A percentile compares a stretch with the other conserved stretches of the same genome.
Conservation (phyloP, 2,888 invertebrate species). For the Trilocha varians region DNA sequence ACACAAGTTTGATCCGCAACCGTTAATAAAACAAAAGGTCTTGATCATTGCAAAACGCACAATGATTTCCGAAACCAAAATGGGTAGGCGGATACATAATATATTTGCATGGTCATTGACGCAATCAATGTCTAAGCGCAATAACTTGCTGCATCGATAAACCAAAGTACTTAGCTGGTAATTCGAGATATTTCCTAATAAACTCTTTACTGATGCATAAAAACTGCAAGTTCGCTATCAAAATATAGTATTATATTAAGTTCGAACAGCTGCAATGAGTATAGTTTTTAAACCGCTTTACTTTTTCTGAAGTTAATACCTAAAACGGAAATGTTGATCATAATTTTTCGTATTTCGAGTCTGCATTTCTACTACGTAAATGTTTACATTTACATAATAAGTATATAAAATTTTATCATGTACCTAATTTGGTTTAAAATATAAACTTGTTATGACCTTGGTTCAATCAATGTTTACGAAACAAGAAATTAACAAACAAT, state of each 20-base stretch:
- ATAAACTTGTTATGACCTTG: too few species aligned
- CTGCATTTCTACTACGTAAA: too few species aligned
- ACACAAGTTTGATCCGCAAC: neutral
- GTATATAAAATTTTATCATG: too few species aligned
- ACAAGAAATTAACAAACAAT: too few species aligned
- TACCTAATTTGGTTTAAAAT: too few species aligned
- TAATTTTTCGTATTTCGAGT: too few species aligned
- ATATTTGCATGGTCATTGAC: constrained; percentile 18
- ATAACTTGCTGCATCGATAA: constrained; percentile 1
- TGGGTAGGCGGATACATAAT: constrained; percentile 11
- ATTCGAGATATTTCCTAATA: neutral
- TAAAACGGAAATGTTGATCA: too few species aligned
- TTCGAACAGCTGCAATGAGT: neutral
- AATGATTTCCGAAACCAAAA: constrained; percentile 20
- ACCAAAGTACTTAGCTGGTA: neutral
- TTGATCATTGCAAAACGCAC: constrained; percentile 15
- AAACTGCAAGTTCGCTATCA: neutral
- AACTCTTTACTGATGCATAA: neutral
- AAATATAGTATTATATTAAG: neutral
- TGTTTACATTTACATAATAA: too few species aligned
- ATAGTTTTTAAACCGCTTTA: neutral
- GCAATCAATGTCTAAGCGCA: constrained; percentile 13
- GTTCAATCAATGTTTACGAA: too few species aligned
- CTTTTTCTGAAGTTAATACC: too few species aligned
- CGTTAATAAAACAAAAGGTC: constrained; percentile 2